These are phyloP conservation scores for Poecilobothrus nobilitatus DNA, from an alignment of 2,888 invertebrate genomes.

Conservation along the genomic window DNA sequence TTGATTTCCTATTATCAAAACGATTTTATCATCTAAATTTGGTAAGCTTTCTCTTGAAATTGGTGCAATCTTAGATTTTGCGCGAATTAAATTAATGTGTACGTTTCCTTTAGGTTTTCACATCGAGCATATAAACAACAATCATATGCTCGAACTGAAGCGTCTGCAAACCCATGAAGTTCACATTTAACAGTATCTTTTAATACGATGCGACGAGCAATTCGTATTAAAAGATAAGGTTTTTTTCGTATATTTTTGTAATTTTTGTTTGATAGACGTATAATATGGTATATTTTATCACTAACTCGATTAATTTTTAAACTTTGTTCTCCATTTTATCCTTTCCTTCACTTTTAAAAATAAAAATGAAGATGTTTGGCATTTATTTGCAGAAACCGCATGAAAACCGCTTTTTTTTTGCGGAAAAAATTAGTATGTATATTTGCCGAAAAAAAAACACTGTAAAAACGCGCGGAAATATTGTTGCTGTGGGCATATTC, in stretches of 20 bases:
- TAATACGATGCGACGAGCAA: conserved; percentile 13
- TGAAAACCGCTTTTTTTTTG: no score
- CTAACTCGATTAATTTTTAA: no score
- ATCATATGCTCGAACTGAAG: conserved; percentile 20
- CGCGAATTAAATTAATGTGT: conserved; percentile 7
- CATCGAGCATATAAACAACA: conserved; percentile 17
- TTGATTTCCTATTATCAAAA: no score
- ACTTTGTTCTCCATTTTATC: no score
- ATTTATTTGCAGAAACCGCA: not conserved
- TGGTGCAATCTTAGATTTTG: conserved; percentile 17
- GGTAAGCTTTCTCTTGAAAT: conserved; percentile 14
- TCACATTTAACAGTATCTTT: conserved; percentile 13
- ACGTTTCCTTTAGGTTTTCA: not conserved
- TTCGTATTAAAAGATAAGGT: conserved; percentile 4
- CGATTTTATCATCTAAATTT: not conserved
- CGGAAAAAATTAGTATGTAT: no score
- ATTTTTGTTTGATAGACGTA: no score
- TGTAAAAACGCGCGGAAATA: no score
- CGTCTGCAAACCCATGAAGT: conserved; percentile 20
- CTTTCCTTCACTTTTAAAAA: no score
- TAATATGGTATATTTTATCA: no score
- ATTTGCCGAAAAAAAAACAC: no score
- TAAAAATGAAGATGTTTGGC: not conserved
- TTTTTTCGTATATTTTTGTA: no score
- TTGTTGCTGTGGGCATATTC: no score